Evolutionary conservation across 2,113 vertebrate genomes (phyloP).

Genomic region (Rousettus leschenaultii): DNA sequence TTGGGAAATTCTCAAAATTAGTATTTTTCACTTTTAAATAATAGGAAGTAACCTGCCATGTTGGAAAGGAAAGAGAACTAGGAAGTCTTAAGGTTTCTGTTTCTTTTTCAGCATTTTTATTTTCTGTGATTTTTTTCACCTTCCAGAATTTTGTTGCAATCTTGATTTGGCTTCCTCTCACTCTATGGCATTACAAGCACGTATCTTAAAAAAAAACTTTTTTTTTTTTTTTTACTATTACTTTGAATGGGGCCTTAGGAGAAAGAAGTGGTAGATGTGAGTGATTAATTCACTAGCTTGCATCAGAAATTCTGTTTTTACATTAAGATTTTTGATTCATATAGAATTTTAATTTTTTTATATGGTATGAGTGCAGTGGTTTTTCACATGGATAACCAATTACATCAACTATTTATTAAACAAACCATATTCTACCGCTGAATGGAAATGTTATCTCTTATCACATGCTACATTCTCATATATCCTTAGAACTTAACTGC

Average conservation of each 20-base stretch:
- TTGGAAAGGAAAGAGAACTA: not conserved
- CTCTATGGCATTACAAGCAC: not conserved
- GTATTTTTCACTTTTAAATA: conserved; percentile 12
- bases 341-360: not conserved
- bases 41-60: not conserved
- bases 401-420: not conserved
- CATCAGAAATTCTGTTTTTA: conserved; percentile 6
- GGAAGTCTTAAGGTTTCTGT: not conserved
- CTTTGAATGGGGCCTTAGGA: not conserved
- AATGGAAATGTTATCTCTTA: not conserved
- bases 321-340: not conserved
- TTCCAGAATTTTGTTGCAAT: not conserved
- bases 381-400: not conserved
- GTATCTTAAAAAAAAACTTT: not conserved
- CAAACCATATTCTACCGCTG: not conserved
- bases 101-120: not conserved
- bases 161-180: not conserved
- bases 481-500: not conserved
- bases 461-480: not conserved
- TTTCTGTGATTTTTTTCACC: not conserved
- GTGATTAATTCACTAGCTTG: not conserved
- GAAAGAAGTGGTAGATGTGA: not conserved
- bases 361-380: not conserved
- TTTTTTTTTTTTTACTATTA: not conserved
- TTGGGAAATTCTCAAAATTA: not conserved